Percentiles rank a stretch among this genome's conserved stretches.
Conservation (phyloP, 2,888 invertebrate species). For the Tipula helvola region DNA sequence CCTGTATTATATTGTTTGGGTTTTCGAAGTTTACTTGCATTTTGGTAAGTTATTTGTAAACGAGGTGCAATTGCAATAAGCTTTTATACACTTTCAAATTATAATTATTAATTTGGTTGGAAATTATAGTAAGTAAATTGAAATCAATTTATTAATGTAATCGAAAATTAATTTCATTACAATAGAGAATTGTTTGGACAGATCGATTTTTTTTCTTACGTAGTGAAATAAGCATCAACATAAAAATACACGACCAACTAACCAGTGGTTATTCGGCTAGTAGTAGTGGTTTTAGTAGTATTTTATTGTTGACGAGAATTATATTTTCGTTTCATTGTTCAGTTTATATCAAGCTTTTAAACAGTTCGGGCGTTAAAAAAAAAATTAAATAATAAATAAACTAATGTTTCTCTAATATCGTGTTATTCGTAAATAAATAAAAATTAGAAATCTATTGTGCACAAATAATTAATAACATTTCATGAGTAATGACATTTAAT, state of each 20-base stretch:
- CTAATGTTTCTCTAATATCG: background rate
- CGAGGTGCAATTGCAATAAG: background rate
- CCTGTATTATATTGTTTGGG: background rate
- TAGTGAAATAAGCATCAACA: background rate
- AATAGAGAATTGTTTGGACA: background rate
- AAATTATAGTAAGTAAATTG: background rate
- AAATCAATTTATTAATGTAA: background rate
- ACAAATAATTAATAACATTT: background rate
- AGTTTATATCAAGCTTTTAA: background rate
- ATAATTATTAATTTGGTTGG: background rate
- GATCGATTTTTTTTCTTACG: background rate
- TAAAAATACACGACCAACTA: background rate
- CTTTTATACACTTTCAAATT: background rate
- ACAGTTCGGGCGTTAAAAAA: background rate
- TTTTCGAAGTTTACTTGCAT: background rate
- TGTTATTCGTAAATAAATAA: background rate
- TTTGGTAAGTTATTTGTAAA: background rate
- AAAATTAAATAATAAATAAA: background rate
- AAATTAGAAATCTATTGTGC: background rate
- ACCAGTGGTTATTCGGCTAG: background rate
- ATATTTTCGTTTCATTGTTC: background rate
- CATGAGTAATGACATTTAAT: background rate
- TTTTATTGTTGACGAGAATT: background rate
- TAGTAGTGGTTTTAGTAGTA: background rate
- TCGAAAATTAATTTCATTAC: background rate